Evolutionary conservation across 35 echinoderm and acorn worm genomes (phyloP).

Genomic region (Stichopus chloronotus): DNA sequence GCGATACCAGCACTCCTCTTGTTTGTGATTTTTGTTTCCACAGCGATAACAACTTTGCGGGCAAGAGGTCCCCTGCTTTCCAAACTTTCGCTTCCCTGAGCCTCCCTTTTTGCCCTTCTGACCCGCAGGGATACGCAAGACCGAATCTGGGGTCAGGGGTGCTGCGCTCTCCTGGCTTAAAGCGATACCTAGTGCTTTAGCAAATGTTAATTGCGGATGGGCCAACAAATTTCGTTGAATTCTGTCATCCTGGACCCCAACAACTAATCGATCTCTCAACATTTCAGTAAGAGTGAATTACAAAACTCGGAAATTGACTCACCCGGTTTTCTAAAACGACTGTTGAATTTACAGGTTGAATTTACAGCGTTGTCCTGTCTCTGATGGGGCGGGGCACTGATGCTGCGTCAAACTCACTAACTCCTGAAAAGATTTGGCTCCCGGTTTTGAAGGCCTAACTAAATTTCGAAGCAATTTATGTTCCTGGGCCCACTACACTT

Average conservation of each 20-base stretch:
- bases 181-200: constrained; percentile 9
- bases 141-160: not conserved
- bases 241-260: constrained; percentile 16
- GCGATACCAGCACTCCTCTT: constrained; percentile 26
- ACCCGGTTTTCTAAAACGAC: not conserved
- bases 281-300: constrained; percentile 35
- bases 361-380: constrained; percentile 42
- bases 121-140: not conserved
- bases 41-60: constrained; percentile 18
- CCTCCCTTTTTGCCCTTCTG: not conserved
- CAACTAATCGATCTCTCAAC: constrained; percentile 49
- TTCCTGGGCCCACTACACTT: not conserved
- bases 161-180: constrained; percentile 17
- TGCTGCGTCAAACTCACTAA: constrained; percentile 27
- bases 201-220: not conserved
- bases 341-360: constrained; percentile 54
- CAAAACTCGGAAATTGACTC: constrained; percentile 47
- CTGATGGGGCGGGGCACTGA: constrained; percentile 14
- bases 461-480: constrained; percentile 31
- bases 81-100: not conserved
- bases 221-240: constrained; percentile 34
- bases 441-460: not conserved
- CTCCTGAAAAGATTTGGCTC: not conserved
- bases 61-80: not conserved
- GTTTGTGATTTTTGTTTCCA: constrained; percentile 16